These are phyloP conservation scores for Rhynchopsitta pachyrhyncha DNA, from an alignment of 2,113 vertebrate species.

Conservation along the genomic window DNA sequence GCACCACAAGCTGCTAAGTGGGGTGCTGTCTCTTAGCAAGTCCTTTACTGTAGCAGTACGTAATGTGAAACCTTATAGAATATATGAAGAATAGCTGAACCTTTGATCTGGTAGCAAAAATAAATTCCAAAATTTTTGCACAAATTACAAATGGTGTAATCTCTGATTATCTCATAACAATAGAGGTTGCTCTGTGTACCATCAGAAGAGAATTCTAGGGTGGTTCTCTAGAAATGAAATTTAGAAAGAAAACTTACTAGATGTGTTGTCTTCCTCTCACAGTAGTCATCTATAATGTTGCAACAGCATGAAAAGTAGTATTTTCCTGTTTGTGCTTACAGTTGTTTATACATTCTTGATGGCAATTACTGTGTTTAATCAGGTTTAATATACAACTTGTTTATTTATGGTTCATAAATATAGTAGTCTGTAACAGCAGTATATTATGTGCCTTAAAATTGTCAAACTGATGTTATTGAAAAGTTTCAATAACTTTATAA, in stretches of 20 bases:
- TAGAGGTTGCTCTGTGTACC: background rate
- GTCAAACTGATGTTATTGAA: background rate
- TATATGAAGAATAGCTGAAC: background rate
- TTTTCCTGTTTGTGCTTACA: background rate
- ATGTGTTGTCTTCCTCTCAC: background rate
- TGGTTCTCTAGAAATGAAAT: background rate
- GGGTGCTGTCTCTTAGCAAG: background rate
- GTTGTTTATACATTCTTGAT: background rate
- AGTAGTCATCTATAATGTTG: background rate
- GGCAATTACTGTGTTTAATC: no score
- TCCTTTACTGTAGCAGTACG: background rate
- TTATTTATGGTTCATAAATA: background rate
- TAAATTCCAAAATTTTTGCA: background rate
- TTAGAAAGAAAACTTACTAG: background rate
- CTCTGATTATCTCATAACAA: background rate
- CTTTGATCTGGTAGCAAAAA: background rate
- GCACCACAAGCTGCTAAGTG: background rate
- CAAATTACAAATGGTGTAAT: background rate
- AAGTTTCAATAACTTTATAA: conserved; percentile 10
- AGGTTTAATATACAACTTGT: background rate
- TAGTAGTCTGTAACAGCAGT: background rate
- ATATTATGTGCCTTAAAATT: background rate
- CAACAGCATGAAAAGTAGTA: background rate
- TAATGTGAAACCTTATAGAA: background rate
- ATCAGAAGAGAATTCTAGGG: background rate